Base-by-base conservation (phyloP, 2,888 invertebrate genomes). In the Kuschelorhynchus macadamiae region DNA sequence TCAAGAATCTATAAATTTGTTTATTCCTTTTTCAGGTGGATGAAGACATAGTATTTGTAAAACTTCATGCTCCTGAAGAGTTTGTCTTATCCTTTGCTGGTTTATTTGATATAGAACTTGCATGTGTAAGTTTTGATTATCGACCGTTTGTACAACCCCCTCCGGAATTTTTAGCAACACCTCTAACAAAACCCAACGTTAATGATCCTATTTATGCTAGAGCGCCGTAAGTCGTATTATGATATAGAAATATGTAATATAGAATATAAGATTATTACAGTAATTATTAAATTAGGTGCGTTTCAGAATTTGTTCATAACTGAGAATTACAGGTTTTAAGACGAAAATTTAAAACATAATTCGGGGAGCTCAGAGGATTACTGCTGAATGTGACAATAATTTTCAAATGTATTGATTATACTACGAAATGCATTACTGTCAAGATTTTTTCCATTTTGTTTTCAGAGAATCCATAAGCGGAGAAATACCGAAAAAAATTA, bases 41-140 rank as follows among this genome's bases (percentile, higher is more conserved):
- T 75, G 33, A 72, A 66, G 71, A 71, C 56, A 52, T 79, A 20
- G 61, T 78, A 5, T 83, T 81, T 66, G 67, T 82, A 7, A 76
- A 76, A 47, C 4, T 68, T 4, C 81, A 83, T 66, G 82, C 80
- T 1, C 77, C 82, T 4, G 74, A 79, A 8, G 16, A 72, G 3
- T 57, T 78, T 41, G 55, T 81, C 18, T 3, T 67, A 9, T 61
- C 73, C 41, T 77, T 74, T 62, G 76, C 79, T 20, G 71, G 74
- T 18, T 42, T 76, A 39, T 76, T 74, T 21, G 71, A 75, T 53
- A 74, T 81, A 20, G 74, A 76, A 46, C 60, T 80, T 60, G 71
- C 74, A 32, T 78, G 66, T 69, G 72, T 73, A 67, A 72, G 44
- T 64, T 61, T 64, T 20, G 69, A 73, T 20, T 73, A 72, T 55